Percentiles rank a stretch among this genome's conserved stretches.
Conservation (phyloP, 2,113 vertebrate genomes). For the Muntiacus muntjak region DNA sequence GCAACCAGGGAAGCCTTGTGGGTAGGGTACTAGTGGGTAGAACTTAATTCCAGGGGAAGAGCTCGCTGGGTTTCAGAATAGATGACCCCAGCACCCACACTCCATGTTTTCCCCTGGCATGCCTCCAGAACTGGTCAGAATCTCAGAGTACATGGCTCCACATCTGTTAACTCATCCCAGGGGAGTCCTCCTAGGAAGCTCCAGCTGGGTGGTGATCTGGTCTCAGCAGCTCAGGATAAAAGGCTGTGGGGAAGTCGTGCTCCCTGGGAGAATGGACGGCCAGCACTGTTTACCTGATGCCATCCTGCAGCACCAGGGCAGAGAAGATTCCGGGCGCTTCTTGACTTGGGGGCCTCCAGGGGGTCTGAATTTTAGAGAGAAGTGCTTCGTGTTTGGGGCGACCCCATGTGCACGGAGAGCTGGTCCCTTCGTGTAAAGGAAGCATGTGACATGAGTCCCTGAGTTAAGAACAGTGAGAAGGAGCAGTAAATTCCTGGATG, state of each 20-base stretch:
- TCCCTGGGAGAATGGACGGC: not conserved
- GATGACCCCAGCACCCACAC: accelerated
- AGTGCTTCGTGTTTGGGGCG: not conserved
- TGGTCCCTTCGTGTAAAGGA: not conserved
- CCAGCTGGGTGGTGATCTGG: not conserved
- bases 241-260: not conserved
- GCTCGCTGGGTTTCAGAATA: not conserved
- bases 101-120: not conserved
- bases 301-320: not conserved
- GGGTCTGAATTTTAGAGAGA: not conserved
- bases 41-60: not conserved
- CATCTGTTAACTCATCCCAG: accelerated
- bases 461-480: slow-evolving; percentile 35
- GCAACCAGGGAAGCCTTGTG: not conserved
- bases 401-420: not conserved
- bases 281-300: not conserved
- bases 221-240: not conserved
- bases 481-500: slow-evolving; percentile 65
- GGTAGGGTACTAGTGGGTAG: not conserved
- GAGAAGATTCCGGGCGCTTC: accelerated
- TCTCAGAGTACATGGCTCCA: not conserved
- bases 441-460: not conserved
- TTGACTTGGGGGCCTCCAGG: not conserved
- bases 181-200: not conserved
- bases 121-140: not conserved